Base-by-base conservation (phyloP, 64 coral and sea anemone species). In the Anthopleura sola region DNA sequence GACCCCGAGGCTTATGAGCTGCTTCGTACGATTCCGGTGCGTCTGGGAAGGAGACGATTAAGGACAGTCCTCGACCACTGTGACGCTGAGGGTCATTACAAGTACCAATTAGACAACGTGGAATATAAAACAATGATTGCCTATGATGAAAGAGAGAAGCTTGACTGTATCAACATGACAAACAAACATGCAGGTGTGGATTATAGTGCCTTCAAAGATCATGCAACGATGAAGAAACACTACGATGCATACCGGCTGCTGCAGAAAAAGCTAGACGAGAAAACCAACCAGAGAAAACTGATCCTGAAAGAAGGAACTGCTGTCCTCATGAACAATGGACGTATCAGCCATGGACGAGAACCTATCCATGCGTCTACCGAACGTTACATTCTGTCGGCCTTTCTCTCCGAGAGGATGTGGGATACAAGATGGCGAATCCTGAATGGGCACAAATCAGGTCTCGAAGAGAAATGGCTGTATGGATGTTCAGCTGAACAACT, bases 301-400 rank as follows among this genome's bases (percentile, higher is more conserved):
- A 80, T 93, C 20, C 68, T 93, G 16, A 64, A 80, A 82, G 53
- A 87, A 80, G 91, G 91, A 5, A 24, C 76, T 3, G 50, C 83
- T 18, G 71, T 85, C 38, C 71, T 93, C 7, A 88, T 93, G 53
- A 87, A 93, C 44, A 93, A 93, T 29, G 75, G 84, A 1, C 91
- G 91, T 16, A 68, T 93, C 23, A 28, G 81, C 36, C 91, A 93
- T 37, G 86, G 86, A 9, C 33, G 86, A 16, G 21, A 68, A 7
- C 74, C 49, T 4, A 80, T 88, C 29, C 91, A 93, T 5, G 68
- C 86, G 10, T 53, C 91, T 1, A 93, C 91, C 18, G 40, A 88
- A 28, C 86, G 91, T 15, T 26, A 50, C 7, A 23, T 88, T 29
- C 71, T 88, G 14, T 53, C 60, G 0, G 69, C 49, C 1, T 93